Conservation (phyloP, 2,888 invertebrate genomes). For the Caenorhabditis zanzibari region DNA sequence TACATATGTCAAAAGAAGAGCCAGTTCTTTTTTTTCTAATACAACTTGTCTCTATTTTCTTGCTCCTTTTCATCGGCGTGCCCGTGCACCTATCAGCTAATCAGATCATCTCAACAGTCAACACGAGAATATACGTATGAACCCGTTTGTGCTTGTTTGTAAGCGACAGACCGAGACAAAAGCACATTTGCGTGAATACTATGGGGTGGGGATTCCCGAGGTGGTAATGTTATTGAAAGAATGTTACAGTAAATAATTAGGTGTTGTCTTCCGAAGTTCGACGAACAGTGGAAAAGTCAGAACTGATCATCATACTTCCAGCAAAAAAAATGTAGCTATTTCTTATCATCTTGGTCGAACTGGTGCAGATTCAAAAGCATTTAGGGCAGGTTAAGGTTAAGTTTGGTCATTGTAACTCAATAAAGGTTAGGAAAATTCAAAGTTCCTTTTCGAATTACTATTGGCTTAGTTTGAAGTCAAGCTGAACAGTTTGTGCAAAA, state of each 20-base stretch:
- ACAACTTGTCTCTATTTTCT: conserved; percentile 19
- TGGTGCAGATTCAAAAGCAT: too few relatives aligned
- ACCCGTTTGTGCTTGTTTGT: conserved; percentile 46
- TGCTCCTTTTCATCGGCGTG: conserved; percentile 24
- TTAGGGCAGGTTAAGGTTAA: too few relatives aligned
- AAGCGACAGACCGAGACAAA: conserved; percentile 21
- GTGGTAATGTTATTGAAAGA: not conserved
- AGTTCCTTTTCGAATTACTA: too few relatives aligned
- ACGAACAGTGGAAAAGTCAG: not conserved
- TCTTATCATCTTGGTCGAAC: too few relatives aligned
- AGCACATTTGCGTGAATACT: conserved; percentile 46
- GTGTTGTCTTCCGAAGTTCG: not conserved
- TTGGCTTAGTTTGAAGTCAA: too few relatives aligned
- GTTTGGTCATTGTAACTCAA: too few relatives aligned
- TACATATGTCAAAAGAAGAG: conserved; percentile 43
- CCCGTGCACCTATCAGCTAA: conserved; percentile 64
- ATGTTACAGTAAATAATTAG: not conserved
- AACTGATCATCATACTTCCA: too few relatives aligned
- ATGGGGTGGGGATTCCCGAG: not conserved
- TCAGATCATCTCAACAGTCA: conserved; percentile 50
- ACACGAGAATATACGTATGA: conserved; percentile 57
- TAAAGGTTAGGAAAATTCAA: too few relatives aligned
- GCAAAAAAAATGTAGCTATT: too few relatives aligned
- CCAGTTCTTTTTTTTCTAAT: conserved; percentile 25
- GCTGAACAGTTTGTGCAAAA: too few relatives aligned